Evolutionary conservation across 1,140 invertebrate genomes (phyloP).

Genomic region (Drosophila biarmipes): DNA sequence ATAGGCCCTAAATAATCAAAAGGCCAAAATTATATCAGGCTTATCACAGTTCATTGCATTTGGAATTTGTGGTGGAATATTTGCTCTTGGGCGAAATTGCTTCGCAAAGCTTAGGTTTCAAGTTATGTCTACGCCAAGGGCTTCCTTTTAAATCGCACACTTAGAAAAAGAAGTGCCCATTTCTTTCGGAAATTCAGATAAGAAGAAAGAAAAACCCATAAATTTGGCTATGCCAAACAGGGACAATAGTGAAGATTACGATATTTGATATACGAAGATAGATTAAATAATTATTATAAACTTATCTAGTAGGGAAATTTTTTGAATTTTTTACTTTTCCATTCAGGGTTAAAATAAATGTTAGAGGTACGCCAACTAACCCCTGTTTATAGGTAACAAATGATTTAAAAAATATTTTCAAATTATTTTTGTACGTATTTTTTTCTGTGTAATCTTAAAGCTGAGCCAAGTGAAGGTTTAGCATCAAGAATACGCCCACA

Average conservation of each 20-base stretch:
- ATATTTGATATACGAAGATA: no score
- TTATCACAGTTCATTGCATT: conserved; percentile 2
- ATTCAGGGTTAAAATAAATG: no score
- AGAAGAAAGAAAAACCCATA: no score
- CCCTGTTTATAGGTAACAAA: background rate
- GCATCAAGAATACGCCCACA: conserved; percentile 14
- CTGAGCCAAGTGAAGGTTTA: conserved; percentile 10
- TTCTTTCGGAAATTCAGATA: no score
- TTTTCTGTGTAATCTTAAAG: background rate
- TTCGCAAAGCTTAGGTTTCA: background rate
- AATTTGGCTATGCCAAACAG: no score
- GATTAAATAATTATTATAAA: background rate
- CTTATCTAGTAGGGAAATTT: background rate
- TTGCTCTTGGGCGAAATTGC: background rate
- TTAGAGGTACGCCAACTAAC: no score
- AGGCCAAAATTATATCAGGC: background rate
- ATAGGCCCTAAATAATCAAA: background rate
- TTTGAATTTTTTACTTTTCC: no score
- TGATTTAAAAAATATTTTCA: no score
- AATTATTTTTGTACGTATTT: no score
- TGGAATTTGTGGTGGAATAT: background rate
- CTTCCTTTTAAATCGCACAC: background rate
- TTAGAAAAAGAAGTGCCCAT: background rate
- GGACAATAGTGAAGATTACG: no score
- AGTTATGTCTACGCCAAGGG: background rate